Conservation (phyloP, 2,888 invertebrate species). For the Sphaerophoria taeniata region DNA sequence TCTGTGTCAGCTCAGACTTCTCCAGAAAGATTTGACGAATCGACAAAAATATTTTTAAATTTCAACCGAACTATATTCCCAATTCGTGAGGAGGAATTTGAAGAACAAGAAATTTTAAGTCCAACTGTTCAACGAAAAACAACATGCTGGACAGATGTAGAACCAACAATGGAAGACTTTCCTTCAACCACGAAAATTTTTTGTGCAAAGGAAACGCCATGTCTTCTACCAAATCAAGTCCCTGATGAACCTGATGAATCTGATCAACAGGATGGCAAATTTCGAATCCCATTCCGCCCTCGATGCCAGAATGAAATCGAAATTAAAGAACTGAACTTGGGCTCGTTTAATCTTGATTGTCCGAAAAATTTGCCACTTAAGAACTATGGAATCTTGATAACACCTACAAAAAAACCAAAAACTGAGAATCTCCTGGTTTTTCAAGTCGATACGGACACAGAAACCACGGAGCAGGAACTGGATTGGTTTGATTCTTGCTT, state of each 20-base stretch:
- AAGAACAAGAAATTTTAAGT: not conserved
- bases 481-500: conserved; percentile 30
- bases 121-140: not conserved
- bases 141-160: conserved; percentile 34
- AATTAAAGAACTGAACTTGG: conserved; percentile 49
- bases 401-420: conserved; percentile 56
- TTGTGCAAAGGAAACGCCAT: not conserved
- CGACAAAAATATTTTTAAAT: conserved; percentile 20
- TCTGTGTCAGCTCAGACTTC: conserved; percentile 20
- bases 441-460: conserved; percentile 58
- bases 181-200: conserved; percentile 48
- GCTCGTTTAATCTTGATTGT: not conserved
- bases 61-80: conserved; percentile 61
- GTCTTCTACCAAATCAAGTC: conserved; percentile 53
- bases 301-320: conserved; percentile 56
- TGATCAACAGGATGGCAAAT: not conserved
- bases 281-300: not conserved
- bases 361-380: conserved; percentile 61
- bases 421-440: conserved; percentile 63
- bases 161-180: conserved; percentile 56
- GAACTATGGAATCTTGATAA: conserved; percentile 70
- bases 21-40: not conserved
- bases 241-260: conserved; percentile 1
- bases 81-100: conserved; percentile 67
- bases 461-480: not conserved